Conservation (phyloP, 2,888 invertebrate species). For the Sphaerophoria rueppellii region DNA sequence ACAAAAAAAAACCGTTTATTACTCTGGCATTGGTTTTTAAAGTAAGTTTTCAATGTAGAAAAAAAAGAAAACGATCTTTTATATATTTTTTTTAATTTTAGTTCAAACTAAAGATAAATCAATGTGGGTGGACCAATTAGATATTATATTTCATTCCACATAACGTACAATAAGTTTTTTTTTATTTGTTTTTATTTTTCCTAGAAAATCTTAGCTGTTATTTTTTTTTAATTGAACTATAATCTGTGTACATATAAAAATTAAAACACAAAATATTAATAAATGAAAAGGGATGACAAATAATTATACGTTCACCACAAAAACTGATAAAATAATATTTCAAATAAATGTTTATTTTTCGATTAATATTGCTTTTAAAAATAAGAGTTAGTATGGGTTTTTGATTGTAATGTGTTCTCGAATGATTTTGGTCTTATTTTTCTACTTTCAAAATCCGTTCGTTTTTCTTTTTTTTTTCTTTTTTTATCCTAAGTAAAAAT, state of each 20-base stretch:
- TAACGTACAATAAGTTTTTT: constrained; percentile 23
- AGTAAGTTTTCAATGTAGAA: too few relatives aligned
- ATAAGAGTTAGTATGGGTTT: constrained; percentile 9
- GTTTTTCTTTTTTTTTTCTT: constrained; percentile 20
- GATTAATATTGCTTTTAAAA: constrained; percentile 23
- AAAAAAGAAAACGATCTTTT: too few relatives aligned
- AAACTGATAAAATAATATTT: constrained; percentile 26
- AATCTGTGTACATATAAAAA: constrained; percentile 54
- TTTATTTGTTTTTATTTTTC: constrained; percentile 37
- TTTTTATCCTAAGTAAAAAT: constrained; percentile 69
- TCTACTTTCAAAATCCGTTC: constrained; percentile 60
- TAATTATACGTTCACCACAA: constrained; percentile 57
- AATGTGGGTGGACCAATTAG: too few relatives aligned
- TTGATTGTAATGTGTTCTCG: constrained; percentile 7
- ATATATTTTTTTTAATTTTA: constrained; percentile 1
- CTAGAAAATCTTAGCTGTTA: constrained; percentile 30
- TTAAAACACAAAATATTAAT: constrained; percentile 17
- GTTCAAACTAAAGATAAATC: too few relatives aligned
- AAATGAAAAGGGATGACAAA: constrained; percentile 59
- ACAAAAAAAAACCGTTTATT: too few relatives aligned
- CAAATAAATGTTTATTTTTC: constrained; percentile 29
- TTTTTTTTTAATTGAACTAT: constrained; percentile 53
- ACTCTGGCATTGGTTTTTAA: too few relatives aligned
- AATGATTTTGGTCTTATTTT: constrained; percentile 17
- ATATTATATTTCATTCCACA: constrained; percentile 7